Percentiles rank a stretch among this genome's conserved stretches.
Conservation (phyloP, 2,888 invertebrate genomes). For the Tenthredo distinguenda region DNA sequence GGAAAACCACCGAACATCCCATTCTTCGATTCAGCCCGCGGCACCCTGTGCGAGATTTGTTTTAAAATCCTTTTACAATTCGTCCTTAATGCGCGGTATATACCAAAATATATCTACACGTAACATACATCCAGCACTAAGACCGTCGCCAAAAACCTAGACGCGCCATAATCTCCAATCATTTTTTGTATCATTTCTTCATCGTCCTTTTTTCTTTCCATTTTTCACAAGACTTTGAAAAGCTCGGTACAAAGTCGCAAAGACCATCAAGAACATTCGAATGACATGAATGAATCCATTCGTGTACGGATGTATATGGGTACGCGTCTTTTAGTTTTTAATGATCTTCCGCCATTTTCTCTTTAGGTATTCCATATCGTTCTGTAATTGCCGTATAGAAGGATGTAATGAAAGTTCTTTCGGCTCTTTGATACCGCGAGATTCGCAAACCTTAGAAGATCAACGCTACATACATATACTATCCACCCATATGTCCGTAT, state of each 20-base stretch:
- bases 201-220: neutral
- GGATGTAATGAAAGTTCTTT: neutral
- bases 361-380: neutral
- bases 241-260: neutral
- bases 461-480: too few relatives aligned
- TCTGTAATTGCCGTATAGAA: neutral
- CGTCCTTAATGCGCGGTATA: slow-evolving; percentile 55
- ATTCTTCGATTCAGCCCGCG: slow-evolving; percentile 74
- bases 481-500: too few relatives aligned
- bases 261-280: neutral
- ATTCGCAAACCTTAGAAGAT: neutral
- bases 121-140: neutral
- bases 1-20: slow-evolving; percentile 73
- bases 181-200: neutral
- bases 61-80: slow-evolving; percentile 78
- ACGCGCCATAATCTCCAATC: slow-evolving; percentile 12
- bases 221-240: neutral
- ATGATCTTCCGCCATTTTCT: neutral
- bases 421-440: neutral
- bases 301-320: neutral
- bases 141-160: neutral
- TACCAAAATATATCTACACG: neutral
- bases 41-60: slow-evolving; percentile 74
- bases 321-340: slow-evolving; percentile 7
- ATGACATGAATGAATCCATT: neutral